Conservation (phyloP, 1,140 invertebrate genomes). For the Brachionus rotundiformis region DNA sequence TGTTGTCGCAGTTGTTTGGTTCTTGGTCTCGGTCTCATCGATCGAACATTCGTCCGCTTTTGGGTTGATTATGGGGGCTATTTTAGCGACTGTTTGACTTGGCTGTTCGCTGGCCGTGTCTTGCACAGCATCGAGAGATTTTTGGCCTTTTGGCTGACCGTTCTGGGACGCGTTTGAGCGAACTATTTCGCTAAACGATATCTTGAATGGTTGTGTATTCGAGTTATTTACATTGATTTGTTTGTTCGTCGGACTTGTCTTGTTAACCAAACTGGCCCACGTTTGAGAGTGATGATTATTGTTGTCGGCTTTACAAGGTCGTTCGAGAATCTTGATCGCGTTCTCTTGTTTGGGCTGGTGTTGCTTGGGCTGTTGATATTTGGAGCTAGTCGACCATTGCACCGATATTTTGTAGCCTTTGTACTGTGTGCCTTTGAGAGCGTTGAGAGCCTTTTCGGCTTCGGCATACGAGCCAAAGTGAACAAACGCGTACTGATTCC, state of each 20-base stretch:
- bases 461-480: conserved; percentile 49
- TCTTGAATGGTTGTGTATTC: conserved; percentile 8
- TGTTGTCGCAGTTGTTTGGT: too few species aligned
- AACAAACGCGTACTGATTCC: conserved; percentile 52
- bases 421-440: conserved; percentile 27
- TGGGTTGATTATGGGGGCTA: background rate
- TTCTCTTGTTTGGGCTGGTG: background rate
- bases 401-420: conserved; percentile 47
- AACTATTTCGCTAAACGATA: conserved; percentile 40
- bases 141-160: background rate
- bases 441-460: conserved; percentile 43
- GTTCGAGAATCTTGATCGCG: background rate
- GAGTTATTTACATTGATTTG: background rate
- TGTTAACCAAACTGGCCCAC: background rate
- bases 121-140: background rate
- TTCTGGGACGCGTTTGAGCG: background rate
- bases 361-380: conserved; percentile 47
- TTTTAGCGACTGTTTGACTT: background rate
- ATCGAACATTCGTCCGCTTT: too few species aligned
- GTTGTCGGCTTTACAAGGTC: background rate
- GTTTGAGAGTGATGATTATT: background rate
- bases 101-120: background rate
- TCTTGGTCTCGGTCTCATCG: too few species aligned
- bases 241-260: conserved; percentile 5
- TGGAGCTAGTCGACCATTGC: conserved; percentile 50